Percentiles rank a stretch among this genome's conserved stretches.
These are phyloP conservation scores for Cydia fagiglandana DNA, from an alignment of 1,140 invertebrate genomes.

Conservation along the genomic window DNA sequence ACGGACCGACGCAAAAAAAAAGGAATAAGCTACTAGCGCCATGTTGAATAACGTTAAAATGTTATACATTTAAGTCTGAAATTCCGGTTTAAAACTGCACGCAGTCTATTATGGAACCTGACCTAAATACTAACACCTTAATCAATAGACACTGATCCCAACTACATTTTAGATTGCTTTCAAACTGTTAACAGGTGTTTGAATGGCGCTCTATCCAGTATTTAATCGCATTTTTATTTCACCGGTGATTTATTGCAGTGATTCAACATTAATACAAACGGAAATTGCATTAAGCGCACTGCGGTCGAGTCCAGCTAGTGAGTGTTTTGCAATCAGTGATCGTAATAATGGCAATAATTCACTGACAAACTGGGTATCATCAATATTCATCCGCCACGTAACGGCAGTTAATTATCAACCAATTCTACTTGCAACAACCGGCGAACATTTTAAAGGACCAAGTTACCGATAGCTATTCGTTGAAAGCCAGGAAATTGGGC, in stretches of 20 bases:
- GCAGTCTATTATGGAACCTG: conserved; percentile 3
- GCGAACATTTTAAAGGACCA: conserved; percentile 61
- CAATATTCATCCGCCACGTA: conserved; percentile 21
- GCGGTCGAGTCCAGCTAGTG: neutral
- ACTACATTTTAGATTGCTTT: conserved; percentile 5
- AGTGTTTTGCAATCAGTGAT: conserved; percentile 27
- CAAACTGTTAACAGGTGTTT: conserved; percentile 1
- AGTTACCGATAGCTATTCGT: conserved; percentile 61
- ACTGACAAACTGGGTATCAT: conserved; percentile 25
- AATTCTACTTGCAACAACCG: conserved; percentile 40
- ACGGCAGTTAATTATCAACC: conserved; percentile 26
- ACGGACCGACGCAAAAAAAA: conserved; percentile 68
- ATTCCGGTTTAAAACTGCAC: neutral
- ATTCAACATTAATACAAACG: conserved; percentile 26
- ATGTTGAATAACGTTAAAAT: conserved; percentile 63
- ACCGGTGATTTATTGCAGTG: neutral
- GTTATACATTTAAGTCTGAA: conserved; percentile 52
- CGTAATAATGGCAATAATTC: conserved; percentile 29
- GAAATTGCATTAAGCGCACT: conserved; percentile 23
- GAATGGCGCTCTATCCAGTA: neutral
- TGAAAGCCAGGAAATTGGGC: conserved; percentile 73
- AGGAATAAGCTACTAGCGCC: conserved; percentile 70
- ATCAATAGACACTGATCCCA: conserved; percentile 5
- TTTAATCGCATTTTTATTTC: neutral
- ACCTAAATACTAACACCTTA: neutral